Conservation (phyloP, 2,888 invertebrate species). For the Agonopterix heracliana region DNA sequence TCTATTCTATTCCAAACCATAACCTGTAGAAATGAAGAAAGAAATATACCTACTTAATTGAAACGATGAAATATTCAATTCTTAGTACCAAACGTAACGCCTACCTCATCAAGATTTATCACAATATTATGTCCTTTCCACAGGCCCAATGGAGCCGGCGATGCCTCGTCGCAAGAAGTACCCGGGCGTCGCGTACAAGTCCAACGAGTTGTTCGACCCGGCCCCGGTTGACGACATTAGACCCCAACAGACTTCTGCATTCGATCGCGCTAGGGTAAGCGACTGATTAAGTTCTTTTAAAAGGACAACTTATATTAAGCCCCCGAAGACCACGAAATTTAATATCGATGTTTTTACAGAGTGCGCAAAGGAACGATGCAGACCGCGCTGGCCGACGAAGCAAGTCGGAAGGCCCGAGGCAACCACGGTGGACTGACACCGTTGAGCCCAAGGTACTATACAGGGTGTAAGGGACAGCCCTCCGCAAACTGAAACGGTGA, state of each 20-base stretch:
- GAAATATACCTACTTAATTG: too few relatives aligned
- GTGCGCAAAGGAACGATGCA: conserved; percentile 79
- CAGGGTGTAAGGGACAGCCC: too few relatives aligned
- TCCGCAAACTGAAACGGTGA: too few relatives aligned
- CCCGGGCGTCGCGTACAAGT: conserved; percentile 90
- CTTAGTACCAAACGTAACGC: too few relatives aligned
- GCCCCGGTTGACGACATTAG: conserved; percentile 77
- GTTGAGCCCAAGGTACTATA: conserved; percentile 64
- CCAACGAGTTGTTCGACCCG: conserved; percentile 87
- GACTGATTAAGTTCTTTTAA: conserved; percentile 9
- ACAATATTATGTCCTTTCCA: background rate
- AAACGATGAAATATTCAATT: too few relatives aligned
- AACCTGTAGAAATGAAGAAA: too few relatives aligned
- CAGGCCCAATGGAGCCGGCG: conserved; percentile 84
- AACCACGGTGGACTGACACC: conserved; percentile 69
- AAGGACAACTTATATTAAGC: background rate
- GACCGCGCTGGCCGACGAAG: conserved; percentile 82
- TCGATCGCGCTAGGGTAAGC: conserved; percentile 80
- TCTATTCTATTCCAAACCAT: too few relatives aligned
- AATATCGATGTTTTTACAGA: conserved; percentile 63
- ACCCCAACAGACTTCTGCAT: conserved; percentile 70
- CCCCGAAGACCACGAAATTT: background rate
- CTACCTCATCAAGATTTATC: too few relatives aligned
- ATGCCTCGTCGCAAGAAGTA: conserved; percentile 92
- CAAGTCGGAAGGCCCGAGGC: conserved; percentile 86